A percentile compares a stretch with the other conserved stretches of the same genome.
These are phyloP conservation scores for Enteromius trimaculatus DNA, from an alignment of 2,797 vertebrate species.

Conservation along the genomic window DNA sequence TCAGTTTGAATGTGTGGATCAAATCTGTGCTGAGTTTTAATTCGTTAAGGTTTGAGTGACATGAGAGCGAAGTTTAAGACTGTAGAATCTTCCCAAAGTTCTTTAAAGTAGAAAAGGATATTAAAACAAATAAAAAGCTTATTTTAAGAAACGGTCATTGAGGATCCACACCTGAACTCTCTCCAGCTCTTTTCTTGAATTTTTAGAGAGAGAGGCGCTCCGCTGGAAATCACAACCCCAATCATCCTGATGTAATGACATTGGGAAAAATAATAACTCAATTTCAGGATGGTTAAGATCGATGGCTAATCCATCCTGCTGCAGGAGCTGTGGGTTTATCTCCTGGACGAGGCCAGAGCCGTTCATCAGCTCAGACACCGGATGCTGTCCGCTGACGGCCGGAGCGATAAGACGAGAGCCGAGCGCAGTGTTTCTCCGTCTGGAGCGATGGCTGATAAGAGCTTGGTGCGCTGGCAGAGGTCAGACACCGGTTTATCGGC, in stretches of 20 bases:
- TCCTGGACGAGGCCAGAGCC: constrained; percentile 77
- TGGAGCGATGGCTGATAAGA: constrained; percentile 80
- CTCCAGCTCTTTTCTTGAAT: background rate
- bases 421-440: constrained; percentile 78
- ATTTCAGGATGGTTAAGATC: constrained; percentile 73
- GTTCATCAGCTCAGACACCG: constrained; percentile 82
- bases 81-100: too few species aligned
- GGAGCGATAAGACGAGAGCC: constrained; percentile 78
- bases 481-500: constrained; percentile 80
- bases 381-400: constrained; percentile 83
- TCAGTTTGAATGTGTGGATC: too few species aligned
- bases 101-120: too few species aligned
- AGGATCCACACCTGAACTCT: background rate
- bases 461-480: constrained; percentile 61
- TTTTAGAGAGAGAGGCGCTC: background rate
- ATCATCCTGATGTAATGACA: constrained; percentile 58
- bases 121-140: too few species aligned
- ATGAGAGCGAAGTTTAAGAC: too few species aligned
- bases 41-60: too few species aligned
- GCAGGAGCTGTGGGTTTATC: constrained; percentile 81
- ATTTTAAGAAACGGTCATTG: background rate
- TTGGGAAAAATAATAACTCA: constrained; percentile 69
- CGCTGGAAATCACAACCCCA: constrained; percentile 6
- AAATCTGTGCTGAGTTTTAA: too few species aligned
- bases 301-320: constrained; percentile 78